Evolutionary conservation across 2,113 vertebrate species (phyloP).

Genomic region (Andinoacara biseriatus): DNA sequence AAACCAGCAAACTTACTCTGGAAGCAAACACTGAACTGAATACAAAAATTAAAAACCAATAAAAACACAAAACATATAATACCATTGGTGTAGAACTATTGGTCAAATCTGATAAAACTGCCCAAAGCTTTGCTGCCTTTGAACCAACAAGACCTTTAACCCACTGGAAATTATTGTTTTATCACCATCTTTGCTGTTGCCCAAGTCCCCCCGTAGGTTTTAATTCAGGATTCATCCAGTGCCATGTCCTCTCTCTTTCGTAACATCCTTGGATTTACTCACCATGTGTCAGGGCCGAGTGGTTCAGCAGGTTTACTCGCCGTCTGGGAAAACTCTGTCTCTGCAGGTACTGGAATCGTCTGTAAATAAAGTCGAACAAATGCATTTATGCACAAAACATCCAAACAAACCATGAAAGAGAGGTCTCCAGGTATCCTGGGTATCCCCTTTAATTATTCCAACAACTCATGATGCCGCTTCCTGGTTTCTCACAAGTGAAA

Average conservation of each 20-base stretch:
- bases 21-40: rapidly evolving
- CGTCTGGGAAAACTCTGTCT: conserved; percentile 44
- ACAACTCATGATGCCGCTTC: conserved; percentile 19
- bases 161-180: not conserved
- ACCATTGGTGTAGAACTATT: not conserved
- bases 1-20: not conserved
- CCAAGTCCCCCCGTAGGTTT: not conserved
- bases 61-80: not conserved
- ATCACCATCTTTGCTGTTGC: not conserved
- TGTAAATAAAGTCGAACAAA: conserved; percentile 53
- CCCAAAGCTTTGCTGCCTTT: not conserved
- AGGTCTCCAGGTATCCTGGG: not conserved
- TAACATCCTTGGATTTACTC: conserved; percentile 27
- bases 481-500: conserved; percentile 24
- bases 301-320: conserved; percentile 58
- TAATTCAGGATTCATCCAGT: not conserved
- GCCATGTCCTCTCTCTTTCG: not conserved
- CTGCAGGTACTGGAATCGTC: conserved; percentile 67
- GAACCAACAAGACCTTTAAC: not conserved
- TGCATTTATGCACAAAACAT: conserved; percentile 14
- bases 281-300: conserved; percentile 60
- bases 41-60: not conserved
- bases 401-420: conserved; percentile 43
- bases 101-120: not conserved
- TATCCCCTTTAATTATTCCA: not conserved